Conservation (phyloP, 2,113 vertebrate genomes). For the Nyctereutes procyonoides region DNA sequence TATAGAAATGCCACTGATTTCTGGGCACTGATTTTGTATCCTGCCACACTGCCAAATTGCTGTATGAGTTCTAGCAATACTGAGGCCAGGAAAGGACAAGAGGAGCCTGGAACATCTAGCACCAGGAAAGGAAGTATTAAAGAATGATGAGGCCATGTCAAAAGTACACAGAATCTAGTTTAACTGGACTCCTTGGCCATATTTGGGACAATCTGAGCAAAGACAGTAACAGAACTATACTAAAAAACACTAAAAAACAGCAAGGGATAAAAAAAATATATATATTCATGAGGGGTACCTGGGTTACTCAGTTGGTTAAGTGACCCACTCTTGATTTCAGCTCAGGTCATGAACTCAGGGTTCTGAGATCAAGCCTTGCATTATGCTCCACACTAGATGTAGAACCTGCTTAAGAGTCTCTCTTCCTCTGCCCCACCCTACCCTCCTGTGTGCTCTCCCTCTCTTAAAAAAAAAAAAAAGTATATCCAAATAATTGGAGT, state of each 20-base stretch:
- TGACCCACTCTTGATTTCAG: background rate
- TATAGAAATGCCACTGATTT: no score
- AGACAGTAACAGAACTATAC: background rate
- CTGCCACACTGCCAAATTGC: no score
- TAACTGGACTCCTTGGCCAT: background rate
- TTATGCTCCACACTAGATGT: background rate
- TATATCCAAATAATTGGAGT: background rate
- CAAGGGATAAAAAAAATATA: no score
- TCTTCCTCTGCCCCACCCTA: background rate
- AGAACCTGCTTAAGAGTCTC: background rate
- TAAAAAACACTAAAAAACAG: background rate
- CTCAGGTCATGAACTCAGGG: background rate
- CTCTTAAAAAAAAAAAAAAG: background rate
- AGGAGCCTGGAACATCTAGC: background rate
- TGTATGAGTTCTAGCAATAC: background rate
- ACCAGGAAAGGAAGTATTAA: background rate
- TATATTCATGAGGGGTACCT: background rate
- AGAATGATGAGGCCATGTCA: background rate
- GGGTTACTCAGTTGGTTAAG: background rate
- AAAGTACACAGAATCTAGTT: background rate
- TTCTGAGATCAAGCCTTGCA: background rate
- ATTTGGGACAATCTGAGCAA: background rate
- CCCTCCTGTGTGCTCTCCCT: background rate
- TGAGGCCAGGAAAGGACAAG: background rate
- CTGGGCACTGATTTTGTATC: no score